These are phyloP conservation scores for Eupleurogrammus muticus DNA, from an alignment of 2,797 vertebrate species.

Conservation along the genomic window DNA sequence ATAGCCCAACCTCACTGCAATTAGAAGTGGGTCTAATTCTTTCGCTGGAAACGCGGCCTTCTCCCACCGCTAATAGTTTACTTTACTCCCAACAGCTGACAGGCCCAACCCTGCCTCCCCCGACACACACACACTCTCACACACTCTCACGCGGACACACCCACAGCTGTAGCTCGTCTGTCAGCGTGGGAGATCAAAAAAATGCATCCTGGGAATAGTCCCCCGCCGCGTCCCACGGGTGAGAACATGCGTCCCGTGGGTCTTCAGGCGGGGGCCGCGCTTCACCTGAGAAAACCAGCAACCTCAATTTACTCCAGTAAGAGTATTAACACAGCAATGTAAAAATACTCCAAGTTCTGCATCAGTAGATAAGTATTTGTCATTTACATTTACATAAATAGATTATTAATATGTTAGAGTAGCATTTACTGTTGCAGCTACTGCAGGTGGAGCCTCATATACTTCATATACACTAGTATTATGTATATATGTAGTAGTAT, in stretches of 20 bases:
- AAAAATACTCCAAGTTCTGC: no score
- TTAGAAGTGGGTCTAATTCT: slow-evolving; percentile 81
- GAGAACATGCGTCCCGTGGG: slow-evolving; percentile 59
- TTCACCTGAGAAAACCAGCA: slow-evolving; percentile 57
- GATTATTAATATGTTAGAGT: no score
- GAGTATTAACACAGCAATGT: no score
- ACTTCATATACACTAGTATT: no score
- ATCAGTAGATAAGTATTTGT: no score
- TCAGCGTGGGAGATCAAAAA: slow-evolving; percentile 72
- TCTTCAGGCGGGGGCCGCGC: slow-evolving; percentile 39
- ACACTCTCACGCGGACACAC: slow-evolving; percentile 38
- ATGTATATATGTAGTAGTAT: no score
- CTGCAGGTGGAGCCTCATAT: no score
- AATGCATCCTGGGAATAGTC: slow-evolving; percentile 67
- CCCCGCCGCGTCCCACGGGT: slow-evolving; percentile 62
- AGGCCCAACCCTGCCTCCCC: slow-evolving; percentile 61
- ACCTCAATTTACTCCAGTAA: no score
- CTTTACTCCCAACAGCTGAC: slow-evolving; percentile 80
- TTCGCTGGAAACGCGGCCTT: slow-evolving; percentile 76
- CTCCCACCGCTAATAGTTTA: slow-evolving; percentile 80
- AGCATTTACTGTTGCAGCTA: no score
- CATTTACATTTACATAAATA: no score
- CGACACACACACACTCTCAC: slow-evolving; percentile 36
- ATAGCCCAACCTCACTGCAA: slow-evolving; percentile 82
- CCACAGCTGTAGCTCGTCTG: slow-evolving; percentile 70